Percentiles rank a stretch among this genome's conserved stretches.
These are phyloP conservation scores for Sminthurinus aureus DNA, from an alignment of 2,888 invertebrate species.

Conservation along the genomic window DNA sequence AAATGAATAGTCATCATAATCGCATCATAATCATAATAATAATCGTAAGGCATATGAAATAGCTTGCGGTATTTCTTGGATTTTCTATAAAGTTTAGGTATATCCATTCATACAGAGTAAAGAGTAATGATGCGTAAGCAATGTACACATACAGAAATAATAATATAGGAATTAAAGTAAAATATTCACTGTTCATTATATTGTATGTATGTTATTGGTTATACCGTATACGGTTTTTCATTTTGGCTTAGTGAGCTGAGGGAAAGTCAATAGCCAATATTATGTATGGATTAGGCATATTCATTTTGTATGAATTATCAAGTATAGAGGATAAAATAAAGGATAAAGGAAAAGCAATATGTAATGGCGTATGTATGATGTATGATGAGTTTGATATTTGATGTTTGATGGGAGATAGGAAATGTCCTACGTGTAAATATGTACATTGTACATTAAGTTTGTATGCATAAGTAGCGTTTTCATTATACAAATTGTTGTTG, in stretches of 20 bases:
- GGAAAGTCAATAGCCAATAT: neutral
- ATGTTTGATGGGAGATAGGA: neutral
- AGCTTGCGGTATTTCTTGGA: slow-evolving; percentile 31
- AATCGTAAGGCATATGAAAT: slow-evolving; percentile 27
- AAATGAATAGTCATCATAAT: neutral
- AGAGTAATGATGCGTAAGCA: no score
- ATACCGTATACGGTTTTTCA: neutral
- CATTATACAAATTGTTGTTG: no score
- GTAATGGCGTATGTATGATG: no score
- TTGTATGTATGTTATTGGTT: neutral
- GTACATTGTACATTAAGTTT: neutral
- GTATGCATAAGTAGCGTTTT: no score
- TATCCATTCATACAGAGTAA: no score
- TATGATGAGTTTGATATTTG: no score
- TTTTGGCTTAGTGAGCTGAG: neutral
- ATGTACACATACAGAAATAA: neutral
- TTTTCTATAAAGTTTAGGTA: no score
- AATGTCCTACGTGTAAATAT: neutral
- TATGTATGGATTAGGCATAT: neutral
- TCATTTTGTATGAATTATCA: no score
- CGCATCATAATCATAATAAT: slow-evolving; percentile 22
- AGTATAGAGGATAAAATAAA: no score
- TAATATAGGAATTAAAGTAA: neutral
- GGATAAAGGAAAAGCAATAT: no score
- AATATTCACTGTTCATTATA: neutral